These are phyloP conservation scores for Lepus timidus DNA, from an alignment of 2,113 vertebrate genomes.

Conservation along the genomic window DNA sequence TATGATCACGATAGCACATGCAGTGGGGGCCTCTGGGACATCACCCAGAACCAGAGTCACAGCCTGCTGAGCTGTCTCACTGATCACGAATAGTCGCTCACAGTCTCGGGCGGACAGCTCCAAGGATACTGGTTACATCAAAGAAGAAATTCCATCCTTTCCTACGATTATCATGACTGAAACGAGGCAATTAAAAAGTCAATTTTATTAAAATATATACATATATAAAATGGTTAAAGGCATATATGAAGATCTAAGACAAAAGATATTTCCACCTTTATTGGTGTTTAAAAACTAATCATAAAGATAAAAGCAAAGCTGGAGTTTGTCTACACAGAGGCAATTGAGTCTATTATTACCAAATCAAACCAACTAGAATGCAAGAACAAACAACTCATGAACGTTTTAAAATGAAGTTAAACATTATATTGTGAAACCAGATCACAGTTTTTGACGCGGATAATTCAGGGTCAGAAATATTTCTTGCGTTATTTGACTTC, in stretches of 20 bases:
- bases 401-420: conserved; percentile 62
- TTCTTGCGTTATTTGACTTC: background rate
- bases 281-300: conserved; percentile 13
- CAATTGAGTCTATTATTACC: background rate
- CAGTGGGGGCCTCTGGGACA: background rate
- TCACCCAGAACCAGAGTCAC: background rate
- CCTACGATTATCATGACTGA: background rate
- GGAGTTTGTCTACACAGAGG: background rate
- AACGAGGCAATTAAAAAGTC: background rate
- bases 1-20: background rate
- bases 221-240: background rate
- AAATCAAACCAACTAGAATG: background rate
- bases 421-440: conserved; percentile 48
- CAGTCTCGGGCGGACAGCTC: background rate
- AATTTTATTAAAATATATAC: background rate
- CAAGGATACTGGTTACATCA: background rate
- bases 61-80: background rate
- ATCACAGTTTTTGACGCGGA: background rate
- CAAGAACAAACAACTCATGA: background rate
- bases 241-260: background rate
- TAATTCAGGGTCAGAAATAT: conserved; percentile 1
- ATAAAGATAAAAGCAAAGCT: background rate
- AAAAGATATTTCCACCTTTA: background rate
- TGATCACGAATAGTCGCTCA: background rate
- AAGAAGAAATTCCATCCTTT: background rate